Base-by-base conservation (phyloP, 2,113 vertebrate species). In the Phalacrocorax aristotelis region DNA sequence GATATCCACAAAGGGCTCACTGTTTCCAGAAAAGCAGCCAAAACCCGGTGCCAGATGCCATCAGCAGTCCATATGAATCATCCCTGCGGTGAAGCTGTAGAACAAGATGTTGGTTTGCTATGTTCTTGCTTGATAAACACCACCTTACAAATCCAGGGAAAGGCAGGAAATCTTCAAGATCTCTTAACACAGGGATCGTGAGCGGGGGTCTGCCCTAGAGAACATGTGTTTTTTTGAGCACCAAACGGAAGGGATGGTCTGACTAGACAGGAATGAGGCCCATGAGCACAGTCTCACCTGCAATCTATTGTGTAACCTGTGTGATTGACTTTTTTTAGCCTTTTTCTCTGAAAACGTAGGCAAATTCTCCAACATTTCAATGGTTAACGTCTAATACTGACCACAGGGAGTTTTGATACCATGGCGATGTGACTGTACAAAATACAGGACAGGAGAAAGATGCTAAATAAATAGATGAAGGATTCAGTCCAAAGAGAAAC, bases 31-130 rank as follows among this genome's bases (percentile, higher is more conserved):
- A 46, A 1, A 93, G 51, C 36, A 85, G 82, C 84, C 89, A 93
- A 82, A 93, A 68, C 25, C 44, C 21, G 13, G 44, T 20, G 87
- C 87, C 87, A 83, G 82, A 30, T 90, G 82, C 87, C 78, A 93
- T 69, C 84, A 65, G 81, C 20, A 72, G 61, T 57, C 89, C 78
- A 19, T 3, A 42, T 80, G 95, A 96, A 95, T 94, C 85, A 95
- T 27, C 81, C 54, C 49, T 66, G 70, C 0, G 1, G 34, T 5
- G 44, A 85, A 78, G 70, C 57, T 85, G 78, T 36, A 57, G 87
- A 83, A 40, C 57, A 82, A 85, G 52, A 27, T 49, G 44, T 42
- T 83, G 49, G 82, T 57, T 90, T 93, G 74, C 49, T 27, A 5
- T 57, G 46, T 16, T 83, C 54, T 44, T 61, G 29, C 78, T 76